Evolutionary conservation across 2,888 invertebrate genomes (phyloP).

Genomic region (Melipona bicolor): DNA sequence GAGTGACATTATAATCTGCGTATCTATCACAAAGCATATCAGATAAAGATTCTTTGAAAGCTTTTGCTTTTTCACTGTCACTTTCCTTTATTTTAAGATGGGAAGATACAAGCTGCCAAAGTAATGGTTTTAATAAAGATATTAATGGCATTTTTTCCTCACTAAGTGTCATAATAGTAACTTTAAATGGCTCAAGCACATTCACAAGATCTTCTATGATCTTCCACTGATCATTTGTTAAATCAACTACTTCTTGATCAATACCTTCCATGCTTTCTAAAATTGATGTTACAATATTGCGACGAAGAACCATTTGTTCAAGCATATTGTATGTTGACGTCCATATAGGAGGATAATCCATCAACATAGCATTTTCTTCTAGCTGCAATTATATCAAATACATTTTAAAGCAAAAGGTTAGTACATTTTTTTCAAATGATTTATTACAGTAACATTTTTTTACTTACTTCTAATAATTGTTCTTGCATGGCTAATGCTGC

Average conservation of each 20-base stretch:
- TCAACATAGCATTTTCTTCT: constrained; percentile 78
- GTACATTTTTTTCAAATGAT: not conserved
- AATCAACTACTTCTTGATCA: constrained; percentile 78
- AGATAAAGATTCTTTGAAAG: constrained; percentile 83
- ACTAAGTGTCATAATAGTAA: constrained; percentile 84
- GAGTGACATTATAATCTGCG: constrained; percentile 80
- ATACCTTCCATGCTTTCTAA: constrained; percentile 80
- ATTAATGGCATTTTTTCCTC: constrained; percentile 85
- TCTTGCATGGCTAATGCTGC: constrained; percentile 82
- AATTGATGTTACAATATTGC: constrained; percentile 79
- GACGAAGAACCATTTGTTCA: constrained; percentile 82
- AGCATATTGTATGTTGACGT: constrained; percentile 84
- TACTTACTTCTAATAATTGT: constrained; percentile 79
- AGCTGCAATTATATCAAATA: constrained; percentile 64
- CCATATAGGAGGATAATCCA: constrained; percentile 84
- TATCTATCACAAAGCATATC: constrained; percentile 83
- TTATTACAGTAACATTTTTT: constrained; percentile 1
- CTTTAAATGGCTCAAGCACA: constrained; percentile 85
- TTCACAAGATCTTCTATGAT: constrained; percentile 83
- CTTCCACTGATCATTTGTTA: constrained; percentile 83
- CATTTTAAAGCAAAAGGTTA: not conserved
- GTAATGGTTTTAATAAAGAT: constrained; percentile 85
- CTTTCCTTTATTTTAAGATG: constrained; percentile 83
- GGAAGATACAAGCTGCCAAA: constrained; percentile 84
- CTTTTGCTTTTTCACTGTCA: constrained; percentile 80